Evolutionary conservation across 2,113 vertebrate species (phyloP).

Genomic region (Spea multiplicata): DNA sequence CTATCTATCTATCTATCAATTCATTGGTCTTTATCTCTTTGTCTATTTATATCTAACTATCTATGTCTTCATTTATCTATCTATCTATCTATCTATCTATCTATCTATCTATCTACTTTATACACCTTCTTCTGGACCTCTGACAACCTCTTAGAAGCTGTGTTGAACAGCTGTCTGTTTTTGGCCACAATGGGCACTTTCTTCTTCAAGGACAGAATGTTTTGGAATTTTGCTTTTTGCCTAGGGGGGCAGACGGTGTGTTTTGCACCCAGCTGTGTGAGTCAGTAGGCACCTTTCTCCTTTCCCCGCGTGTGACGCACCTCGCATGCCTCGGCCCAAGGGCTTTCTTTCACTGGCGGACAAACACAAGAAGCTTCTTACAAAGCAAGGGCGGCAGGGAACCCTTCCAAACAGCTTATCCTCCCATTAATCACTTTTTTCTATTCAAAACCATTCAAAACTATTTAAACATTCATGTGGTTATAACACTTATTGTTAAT

Average conservation of each 20-base stretch:
- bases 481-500: slow-evolving; percentile 13
- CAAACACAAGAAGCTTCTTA: not conserved
- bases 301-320: slow-evolving; percentile 27
- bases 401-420: not conserved
- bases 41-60: too few relatives aligned
- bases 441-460: not conserved
- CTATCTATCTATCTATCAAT: too few relatives aligned
- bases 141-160: not conserved
- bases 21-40: too few relatives aligned
- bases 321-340: slow-evolving; percentile 13
- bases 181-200: slow-evolving; percentile 38
- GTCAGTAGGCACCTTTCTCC: slow-evolving; percentile 26
- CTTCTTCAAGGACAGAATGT: slow-evolving; percentile 30
- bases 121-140: not conserved
- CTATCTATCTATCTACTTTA: not conserved
- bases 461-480: not conserved
- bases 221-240: slow-evolving; percentile 16
- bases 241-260: slow-evolving; percentile 23
- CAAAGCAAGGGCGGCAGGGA: slow-evolving; percentile 13
- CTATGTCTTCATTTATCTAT: too few relatives aligned
- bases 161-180: slow-evolving; percentile 13
- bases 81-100: too few relatives aligned
- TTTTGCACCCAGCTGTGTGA: slow-evolving; percentile 43
- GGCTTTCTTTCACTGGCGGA: slow-evolving; percentile 16
- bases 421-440: not conserved